Evolutionary conservation across 2,888 invertebrate species (phyloP).

Genomic region (Dendrolimus houi): DNA sequence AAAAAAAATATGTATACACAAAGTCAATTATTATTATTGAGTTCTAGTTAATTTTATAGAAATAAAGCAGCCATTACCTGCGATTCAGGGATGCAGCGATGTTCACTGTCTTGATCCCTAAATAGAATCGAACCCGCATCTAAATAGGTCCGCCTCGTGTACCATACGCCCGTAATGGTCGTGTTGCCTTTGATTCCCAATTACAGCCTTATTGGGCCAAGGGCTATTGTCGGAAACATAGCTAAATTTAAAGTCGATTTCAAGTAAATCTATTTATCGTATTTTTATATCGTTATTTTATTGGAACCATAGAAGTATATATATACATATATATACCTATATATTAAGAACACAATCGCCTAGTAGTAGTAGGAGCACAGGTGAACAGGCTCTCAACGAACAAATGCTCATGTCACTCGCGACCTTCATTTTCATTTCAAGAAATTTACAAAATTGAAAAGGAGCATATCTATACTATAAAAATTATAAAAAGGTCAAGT

Average conservation of each 20-base stretch:
- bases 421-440: no score
- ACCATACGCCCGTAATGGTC: conserved; percentile 37
- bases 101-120: conserved; percentile 16
- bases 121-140: conserved; percentile 24
- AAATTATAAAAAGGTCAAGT: no score
- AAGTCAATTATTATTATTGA: background rate
- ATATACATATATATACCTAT: no score
- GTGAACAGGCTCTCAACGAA: no score
- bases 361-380: no score
- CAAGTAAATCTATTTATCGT: background rate
- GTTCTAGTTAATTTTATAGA: background rate
- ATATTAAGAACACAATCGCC: no score
- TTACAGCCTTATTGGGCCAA: conserved; percentile 55
- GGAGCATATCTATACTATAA: no score
- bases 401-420: no score
- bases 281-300: no score
- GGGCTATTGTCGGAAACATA: conserved; percentile 11
- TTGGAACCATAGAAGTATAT: no score
- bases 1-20: background rate
- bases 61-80: background rate
- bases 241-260: background rate
- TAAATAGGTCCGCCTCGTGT: conserved; percentile 29
- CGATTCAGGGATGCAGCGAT: conserved; percentile 16
- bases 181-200: conserved; percentile 51
- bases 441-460: no score